Evolutionary conservation across 2,888 invertebrate genomes (phyloP).

Genomic region (Zaprionus bogoriensis): DNA sequence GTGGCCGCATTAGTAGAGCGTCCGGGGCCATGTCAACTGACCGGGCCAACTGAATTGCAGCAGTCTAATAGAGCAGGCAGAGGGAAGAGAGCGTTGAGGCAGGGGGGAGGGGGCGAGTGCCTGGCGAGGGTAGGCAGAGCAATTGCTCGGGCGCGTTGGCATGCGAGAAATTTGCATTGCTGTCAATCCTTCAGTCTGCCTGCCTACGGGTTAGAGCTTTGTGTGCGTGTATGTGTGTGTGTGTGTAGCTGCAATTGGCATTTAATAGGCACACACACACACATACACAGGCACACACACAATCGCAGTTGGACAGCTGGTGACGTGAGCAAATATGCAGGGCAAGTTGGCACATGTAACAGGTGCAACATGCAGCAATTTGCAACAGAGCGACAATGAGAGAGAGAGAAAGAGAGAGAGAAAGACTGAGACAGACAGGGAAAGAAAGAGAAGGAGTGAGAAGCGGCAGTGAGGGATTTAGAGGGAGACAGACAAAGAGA

Average conservation of each 20-base stretch:
- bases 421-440: background rate
- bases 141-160: background rate
- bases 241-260: constrained; percentile 56
- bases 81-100: background rate
- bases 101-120: background rate
- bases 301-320: constrained; percentile 12
- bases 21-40: constrained; percentile 57
- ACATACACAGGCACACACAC: constrained; percentile 3
- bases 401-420: background rate
- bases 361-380: constrained; percentile 48
- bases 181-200: background rate
- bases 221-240: too few species aligned
- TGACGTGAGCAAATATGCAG: constrained; percentile 35
- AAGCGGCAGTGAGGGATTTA: too few species aligned
- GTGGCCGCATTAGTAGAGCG: constrained; percentile 59
- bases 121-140: background rate
- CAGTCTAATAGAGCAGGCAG: constrained; percentile 51
- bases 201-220: too few species aligned
- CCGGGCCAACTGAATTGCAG: constrained; percentile 52
- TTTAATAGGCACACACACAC: constrained; percentile 39
- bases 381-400: background rate
- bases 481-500: background rate
- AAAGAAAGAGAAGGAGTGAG: background rate
- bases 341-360: constrained; percentile 31
- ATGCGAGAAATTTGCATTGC: constrained; percentile 41